These are phyloP conservation scores for Hylia prasina DNA, from an alignment of 2,113 vertebrate species.

Conservation along the genomic window DNA sequence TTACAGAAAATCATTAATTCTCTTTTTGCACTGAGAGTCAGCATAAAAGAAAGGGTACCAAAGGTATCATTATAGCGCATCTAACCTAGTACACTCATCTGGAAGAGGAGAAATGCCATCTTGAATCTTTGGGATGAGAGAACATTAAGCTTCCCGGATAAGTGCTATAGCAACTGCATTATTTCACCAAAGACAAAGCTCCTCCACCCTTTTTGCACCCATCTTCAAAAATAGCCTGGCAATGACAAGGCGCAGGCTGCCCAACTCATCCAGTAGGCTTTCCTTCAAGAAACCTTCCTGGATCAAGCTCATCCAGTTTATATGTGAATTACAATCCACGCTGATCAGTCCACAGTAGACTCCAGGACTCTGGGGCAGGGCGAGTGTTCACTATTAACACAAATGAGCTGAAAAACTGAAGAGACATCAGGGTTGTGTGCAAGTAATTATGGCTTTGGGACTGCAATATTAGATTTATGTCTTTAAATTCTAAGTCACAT, in stretches of 20 bases:
- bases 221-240: neutral
- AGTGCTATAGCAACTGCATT: neutral
- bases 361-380: neutral
- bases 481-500: neutral
- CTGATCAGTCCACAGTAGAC: neutral
- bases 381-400: neutral
- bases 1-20: neutral
- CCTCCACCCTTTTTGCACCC: neutral
- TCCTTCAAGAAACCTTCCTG: neutral
- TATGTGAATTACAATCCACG: neutral
- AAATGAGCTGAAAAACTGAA: neutral
- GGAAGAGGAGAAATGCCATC: neutral
- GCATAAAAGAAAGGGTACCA: neutral
- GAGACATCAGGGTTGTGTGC: neutral
- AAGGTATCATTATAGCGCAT: neutral
- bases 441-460: neutral
- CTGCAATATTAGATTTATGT: neutral
- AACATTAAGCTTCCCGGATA: neutral
- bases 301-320: neutral
- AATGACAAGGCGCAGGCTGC: neutral
- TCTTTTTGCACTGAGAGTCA: neutral
- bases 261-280: accelerated
- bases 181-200: neutral
- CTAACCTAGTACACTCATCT: neutral
- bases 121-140: neutral